Evolutionary conservation across 2,113 vertebrate genomes (phyloP), one percentile per base, ranked within the genome.

Genomic region (Sinocyclocheilus maitianheensis): DNA sequence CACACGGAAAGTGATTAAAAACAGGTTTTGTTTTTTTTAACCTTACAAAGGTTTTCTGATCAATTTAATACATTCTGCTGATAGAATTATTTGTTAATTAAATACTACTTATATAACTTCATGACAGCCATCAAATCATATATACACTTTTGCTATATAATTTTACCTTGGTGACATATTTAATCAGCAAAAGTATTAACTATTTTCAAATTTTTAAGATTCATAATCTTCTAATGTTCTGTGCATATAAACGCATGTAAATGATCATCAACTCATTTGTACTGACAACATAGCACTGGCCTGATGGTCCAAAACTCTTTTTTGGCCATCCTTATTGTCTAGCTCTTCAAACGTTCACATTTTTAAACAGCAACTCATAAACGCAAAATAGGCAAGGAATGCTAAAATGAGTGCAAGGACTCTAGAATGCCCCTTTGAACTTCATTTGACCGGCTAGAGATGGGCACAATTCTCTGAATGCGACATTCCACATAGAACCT

Each of bases 401-500:
- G 22, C 40, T 75, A 14, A 48, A 75, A 48, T 74, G 37, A 74
- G 37, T 10, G 71, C 20, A 46, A 9, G 40, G 0, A 18, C 22
- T 9, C 75, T 76, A 26, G 37, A 74, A 51, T 80, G 20, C 53
- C 53, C 48, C 34, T 16, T 40, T 40, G 37, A 84, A 40, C 20
- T 9, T 77, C 14, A 40, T 7, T 0, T 40, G 40, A 40, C 5
- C 5, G 5, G 40, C 6, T 40, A 77, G 26, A 43, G 40, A 77
- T n/a, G 20, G 51, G 67, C 77, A 18, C 67, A 46, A 34, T 55
- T 69, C 24, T 40, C 48, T 14, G 13, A 77, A 69, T 65, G 48
- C 51, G 43, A 88, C 55, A 84, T 83, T 83, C 80, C 80, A 63
- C 48, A 60, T 69, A 46, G 72, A 60, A 83, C 51, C 77, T 79